Evolutionary conservation across 2,888 invertebrate genomes (phyloP), one percentile per base, ranked within the genome.

Genomic region (Argynnis bischoffii): DNA sequence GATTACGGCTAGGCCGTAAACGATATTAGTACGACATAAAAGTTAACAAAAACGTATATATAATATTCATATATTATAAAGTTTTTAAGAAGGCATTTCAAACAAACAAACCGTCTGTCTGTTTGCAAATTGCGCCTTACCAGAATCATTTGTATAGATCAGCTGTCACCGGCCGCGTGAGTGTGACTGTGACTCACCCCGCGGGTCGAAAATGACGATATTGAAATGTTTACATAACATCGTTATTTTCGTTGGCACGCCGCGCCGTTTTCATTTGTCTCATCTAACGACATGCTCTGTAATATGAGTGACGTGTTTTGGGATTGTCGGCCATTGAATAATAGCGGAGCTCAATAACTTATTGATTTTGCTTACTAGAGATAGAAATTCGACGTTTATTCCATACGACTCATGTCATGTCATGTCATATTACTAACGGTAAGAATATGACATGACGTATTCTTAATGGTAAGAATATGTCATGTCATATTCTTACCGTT

Each of bases 191-290:
- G 41, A 18, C 15, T 14, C 21, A 64, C 26, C 35, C 53, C 47
- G 53, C 55, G 48, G 48, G 6, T 48, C 61, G 61, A 64, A 64
- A 16, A 64, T 53, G 53, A 46, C 57, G 31, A 54, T 60, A 60
- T 56, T 61, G 48, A 65, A 66, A 63, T 69, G 66, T 69, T 69
- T 69, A 69, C 69, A 66, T 63, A 66, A 66, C 18, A 56, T 46
- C 13, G 47, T 65, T 63, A 63, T 69, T 69, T 63, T 55, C 18
- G 56, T 66, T 61, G 65, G 69, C 65, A 53, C 61, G 35, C 53
- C 63, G 14, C 61, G 35, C 53, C 63, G 14, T 51, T 63, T 61
- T 57, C 67, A 55, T 65, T 67, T 67, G 69, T 67, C 69, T 60
- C 35, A 47, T 35, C 48, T 61, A 55, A 66, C 50, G 66, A 61